Percentiles rank a stretch among this genome's conserved stretches.
phyloP scores from a whole-genome alignment of 2,888 invertebrate species.

The Tinea pellionella region DNA sequence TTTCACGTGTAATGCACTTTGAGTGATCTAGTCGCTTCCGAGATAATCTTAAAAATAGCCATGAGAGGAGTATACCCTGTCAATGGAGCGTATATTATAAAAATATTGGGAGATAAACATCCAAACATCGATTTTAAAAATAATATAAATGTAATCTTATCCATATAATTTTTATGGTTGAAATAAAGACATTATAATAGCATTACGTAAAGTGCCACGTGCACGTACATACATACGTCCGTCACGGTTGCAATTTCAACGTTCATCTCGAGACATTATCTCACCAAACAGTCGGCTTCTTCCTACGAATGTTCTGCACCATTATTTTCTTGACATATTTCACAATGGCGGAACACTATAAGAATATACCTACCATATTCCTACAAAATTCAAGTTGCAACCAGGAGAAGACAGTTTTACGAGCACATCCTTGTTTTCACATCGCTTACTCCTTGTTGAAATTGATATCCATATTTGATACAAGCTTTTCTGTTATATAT shows the following conservation, averaged over 20 bases:
- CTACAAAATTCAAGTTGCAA: slow-evolving; percentile 34
- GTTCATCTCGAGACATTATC: slow-evolving; percentile 32
- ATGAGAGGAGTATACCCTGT: too few relatives aligned
- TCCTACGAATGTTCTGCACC: slow-evolving; percentile 25
- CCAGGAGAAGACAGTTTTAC: slow-evolving; percentile 23
- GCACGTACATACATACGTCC: slow-evolving; percentile 16
- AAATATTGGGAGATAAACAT: too few relatives aligned
- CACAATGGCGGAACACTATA: slow-evolving; percentile 34
- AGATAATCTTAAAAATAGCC: too few relatives aligned
- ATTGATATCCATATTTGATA: slow-evolving; percentile 3
- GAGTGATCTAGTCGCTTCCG: too few relatives aligned
- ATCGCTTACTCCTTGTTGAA: slow-evolving; percentile 7
- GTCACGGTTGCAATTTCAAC: slow-evolving; percentile 25
- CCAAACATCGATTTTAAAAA: too few relatives aligned
- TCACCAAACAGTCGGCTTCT: slow-evolving; percentile 26
- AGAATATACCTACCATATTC: slow-evolving; percentile 32
- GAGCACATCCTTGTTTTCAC: slow-evolving; percentile 13
- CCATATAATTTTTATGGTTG: too few relatives aligned
- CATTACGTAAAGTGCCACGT: not conserved
- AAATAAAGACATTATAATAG: not conserved
- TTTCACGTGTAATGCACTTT: too few relatives aligned
- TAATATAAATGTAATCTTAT: too few relatives aligned
- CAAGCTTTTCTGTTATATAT: not conserved
- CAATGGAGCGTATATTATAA: too few relatives aligned
- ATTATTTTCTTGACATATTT: slow-evolving; percentile 58